phyloP scores from a whole-genome alignment of 2,113 vertebrate genomes.

The Plestiodon gilberti region DNA sequence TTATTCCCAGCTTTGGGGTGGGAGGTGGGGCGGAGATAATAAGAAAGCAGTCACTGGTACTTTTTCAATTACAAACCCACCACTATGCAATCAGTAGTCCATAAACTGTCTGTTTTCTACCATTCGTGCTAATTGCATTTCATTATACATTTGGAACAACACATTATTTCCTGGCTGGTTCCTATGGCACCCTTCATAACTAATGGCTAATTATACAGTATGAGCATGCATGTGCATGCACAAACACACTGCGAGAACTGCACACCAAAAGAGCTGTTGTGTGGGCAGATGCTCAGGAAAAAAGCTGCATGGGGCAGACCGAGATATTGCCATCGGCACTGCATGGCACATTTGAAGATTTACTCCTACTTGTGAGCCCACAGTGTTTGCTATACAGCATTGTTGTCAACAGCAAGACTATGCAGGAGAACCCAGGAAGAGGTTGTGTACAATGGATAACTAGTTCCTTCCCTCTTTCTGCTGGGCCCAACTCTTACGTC shows the following conservation, averaged over 20 bases:
- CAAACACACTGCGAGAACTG: slow-evolving; percentile 63
- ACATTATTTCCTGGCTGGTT: slow-evolving; percentile 81
- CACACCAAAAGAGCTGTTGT: slow-evolving; percentile 76
- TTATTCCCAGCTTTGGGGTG: slow-evolving; percentile 62
- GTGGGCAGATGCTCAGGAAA: slow-evolving; percentile 75
- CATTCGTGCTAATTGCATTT: slow-evolving; percentile 82
- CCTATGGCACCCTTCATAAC: slow-evolving; percentile 82
- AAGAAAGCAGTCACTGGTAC: slow-evolving; percentile 72
- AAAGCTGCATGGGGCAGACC: slow-evolving; percentile 59
- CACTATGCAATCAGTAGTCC: background rate
- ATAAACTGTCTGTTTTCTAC: slow-evolving; percentile 81
- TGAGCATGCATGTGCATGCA: background rate
- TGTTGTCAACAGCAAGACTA: slow-evolving; percentile 26
- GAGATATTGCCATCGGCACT: slow-evolving; percentile 73
- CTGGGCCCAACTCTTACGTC: no score
- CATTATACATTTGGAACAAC: slow-evolving; percentile 78
- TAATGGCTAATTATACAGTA: slow-evolving; percentile 78
- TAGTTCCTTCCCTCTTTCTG: no score
- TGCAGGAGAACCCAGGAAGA: slow-evolving; percentile 28
- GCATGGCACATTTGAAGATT: slow-evolving; percentile 73
- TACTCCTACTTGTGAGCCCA: slow-evolving; percentile 73
- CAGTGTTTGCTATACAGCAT: slow-evolving; percentile 38
- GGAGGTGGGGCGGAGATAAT: slow-evolving; percentile 41
- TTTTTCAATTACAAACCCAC: slow-evolving; percentile 70
- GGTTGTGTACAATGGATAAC: no score